phyloP scores from a whole-genome alignment of 1,140 invertebrate species.

The Lordiphosa collinella region DNA sequence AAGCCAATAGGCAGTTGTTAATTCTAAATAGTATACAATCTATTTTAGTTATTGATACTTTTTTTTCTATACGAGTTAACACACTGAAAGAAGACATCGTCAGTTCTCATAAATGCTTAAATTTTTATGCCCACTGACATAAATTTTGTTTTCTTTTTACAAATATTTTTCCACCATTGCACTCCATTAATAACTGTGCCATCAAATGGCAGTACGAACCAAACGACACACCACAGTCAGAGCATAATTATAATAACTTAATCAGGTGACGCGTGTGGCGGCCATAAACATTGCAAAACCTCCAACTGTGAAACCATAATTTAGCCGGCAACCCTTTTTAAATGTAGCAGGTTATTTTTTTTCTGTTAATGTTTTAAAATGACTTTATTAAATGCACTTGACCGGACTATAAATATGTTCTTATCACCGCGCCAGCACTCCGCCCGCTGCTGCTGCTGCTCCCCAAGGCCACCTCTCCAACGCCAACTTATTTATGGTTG shows the following conservation, averaged over 20 bases:
- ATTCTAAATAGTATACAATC: no score
- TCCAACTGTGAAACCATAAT: constrained; percentile 24
- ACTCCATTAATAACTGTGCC: constrained; percentile 7
- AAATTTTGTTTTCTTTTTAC: background rate
- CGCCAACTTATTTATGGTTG: constrained; percentile 34
- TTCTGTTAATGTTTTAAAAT: constrained; percentile 6
- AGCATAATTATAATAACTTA: constrained; percentile 50
- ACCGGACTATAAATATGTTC: constrained; percentile 45
- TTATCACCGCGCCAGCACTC: background rate
- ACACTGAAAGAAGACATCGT: no score
- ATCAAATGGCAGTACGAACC: background rate
- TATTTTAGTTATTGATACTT: no score
- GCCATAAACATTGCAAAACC: constrained; percentile 44
- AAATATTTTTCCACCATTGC: constrained; percentile 3
- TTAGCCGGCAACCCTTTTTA: constrained; percentile 33
- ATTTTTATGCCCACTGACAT: constrained; percentile 1
- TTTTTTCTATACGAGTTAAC: no score
- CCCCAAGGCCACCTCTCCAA: background rate
- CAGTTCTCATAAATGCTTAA: background rate
- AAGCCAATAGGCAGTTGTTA: no score
- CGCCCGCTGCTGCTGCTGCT: background rate
- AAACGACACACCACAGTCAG: background rate
- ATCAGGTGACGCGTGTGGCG: constrained; percentile 42
- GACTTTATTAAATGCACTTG: constrained; percentile 51
- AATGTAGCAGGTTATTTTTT: constrained; percentile 22